Evolutionary conservation across 2,888 invertebrate genomes (phyloP).

Genomic region (Polyploca ridens): DNA sequence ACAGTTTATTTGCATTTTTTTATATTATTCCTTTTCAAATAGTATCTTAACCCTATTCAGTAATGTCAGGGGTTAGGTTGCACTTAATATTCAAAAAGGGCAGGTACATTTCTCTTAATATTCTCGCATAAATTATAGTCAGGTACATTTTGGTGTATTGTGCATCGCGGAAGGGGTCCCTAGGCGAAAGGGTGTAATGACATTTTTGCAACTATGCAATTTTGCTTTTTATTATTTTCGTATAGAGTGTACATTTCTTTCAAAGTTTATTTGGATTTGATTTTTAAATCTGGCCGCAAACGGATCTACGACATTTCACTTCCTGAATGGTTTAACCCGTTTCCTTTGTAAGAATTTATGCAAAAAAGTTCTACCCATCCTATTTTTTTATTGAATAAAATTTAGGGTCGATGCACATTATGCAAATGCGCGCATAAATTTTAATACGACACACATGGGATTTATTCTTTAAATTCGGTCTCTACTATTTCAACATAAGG

Average conservation of each 20-base stretch:
- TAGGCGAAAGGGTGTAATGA: constrained; percentile 53
- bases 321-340: constrained; percentile 83
- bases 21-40: constrained; percentile 81
- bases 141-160: constrained; percentile 83
- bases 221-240: constrained; percentile 46
- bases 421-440: constrained; percentile 85
- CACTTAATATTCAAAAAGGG: constrained; percentile 85
- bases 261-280: constrained; percentile 45
- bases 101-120: constrained; percentile 85
- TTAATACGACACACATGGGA: constrained; percentile 57
- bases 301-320: constrained; percentile 79
- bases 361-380: constrained; percentile 85
- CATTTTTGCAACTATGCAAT: constrained; percentile 39
- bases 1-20: constrained; percentile 84
- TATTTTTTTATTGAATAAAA: constrained; percentile 85
- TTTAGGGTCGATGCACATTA: constrained; percentile 84
- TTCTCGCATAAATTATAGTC: constrained; percentile 85
- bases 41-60: constrained; percentile 83
- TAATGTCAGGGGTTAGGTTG: constrained; percentile 85
- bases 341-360: constrained; percentile 84
- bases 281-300: constrained; percentile 52
- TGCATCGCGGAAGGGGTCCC: constrained; percentile 63
- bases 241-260: constrained; percentile 46
- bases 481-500: constrained; percentile 39
- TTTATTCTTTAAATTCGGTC: constrained; percentile 41